phyloP scores from a whole-genome alignment of 2,113 vertebrate genomes.

The Puntigrus tetrazona region DNA sequence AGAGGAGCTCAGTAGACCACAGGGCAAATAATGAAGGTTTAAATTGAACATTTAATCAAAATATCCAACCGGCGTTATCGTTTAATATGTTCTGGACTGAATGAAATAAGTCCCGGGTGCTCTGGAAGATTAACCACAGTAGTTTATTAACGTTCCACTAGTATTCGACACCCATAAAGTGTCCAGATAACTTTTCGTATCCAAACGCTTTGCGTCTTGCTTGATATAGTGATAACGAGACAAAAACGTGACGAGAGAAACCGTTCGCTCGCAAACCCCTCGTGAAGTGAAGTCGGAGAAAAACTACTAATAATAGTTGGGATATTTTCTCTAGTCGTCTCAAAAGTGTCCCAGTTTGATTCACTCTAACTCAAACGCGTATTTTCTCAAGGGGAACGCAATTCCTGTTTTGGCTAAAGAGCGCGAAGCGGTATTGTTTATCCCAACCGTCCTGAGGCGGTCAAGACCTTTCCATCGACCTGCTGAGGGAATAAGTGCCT shows the following conservation, averaged over 20 bases:
- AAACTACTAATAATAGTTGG: too few relatives aligned
- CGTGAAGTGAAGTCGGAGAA: neutral
- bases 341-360: too few relatives aligned
- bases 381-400: neutral
- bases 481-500: conserved; percentile 16
- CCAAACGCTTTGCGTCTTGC: too few relatives aligned
- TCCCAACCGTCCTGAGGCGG: neutral
- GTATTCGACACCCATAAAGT: neutral
- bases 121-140: neutral
- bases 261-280: neutral
- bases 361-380: neutral
- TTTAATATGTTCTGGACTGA: neutral
- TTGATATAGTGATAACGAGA: too few relatives aligned
- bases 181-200: too few relatives aligned
- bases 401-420: neutral
- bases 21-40: neutral
- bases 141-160: neutral
- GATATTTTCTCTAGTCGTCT: too few relatives aligned
- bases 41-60: neutral
- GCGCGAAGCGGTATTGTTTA: neutral
- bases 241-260: too few relatives aligned
- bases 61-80: neutral
- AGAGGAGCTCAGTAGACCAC: neutral
- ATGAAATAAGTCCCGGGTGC: neutral
- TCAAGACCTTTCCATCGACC: neutral